phyloP scores from a whole-genome alignment of 2,797 vertebrate genomes.

The Rhinatrema bivittatum region DNA sequence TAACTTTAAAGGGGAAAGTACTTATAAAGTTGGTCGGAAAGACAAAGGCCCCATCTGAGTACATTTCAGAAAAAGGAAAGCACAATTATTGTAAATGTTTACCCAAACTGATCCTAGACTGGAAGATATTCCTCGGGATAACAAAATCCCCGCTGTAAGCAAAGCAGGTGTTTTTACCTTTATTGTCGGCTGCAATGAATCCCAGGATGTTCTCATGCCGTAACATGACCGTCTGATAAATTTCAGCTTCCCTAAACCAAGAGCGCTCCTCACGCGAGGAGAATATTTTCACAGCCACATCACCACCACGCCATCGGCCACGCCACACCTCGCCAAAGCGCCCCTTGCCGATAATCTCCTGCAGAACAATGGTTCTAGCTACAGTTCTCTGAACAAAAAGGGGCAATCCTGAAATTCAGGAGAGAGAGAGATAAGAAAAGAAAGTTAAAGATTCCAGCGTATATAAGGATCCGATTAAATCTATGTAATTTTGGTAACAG shows the following conservation, averaged over 20 bases:
- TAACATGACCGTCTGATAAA: slow-evolving; percentile 97
- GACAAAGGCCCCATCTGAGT: too few species aligned
- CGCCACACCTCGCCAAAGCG: slow-evolving; percentile 97
- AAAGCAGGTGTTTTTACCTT: too few species aligned
- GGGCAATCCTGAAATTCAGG: slow-evolving; percentile 79
- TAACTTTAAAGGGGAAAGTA: too few species aligned
- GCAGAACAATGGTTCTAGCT: slow-evolving; percentile 90
- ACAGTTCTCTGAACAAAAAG: slow-evolving; percentile 93
- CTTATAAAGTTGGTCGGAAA: too few species aligned
- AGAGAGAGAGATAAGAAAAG: rapidly evolving
- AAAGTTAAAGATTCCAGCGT: too few species aligned
- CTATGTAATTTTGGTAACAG: too few species aligned
- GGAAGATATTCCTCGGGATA: too few species aligned
- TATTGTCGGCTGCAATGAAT: slow-evolving; percentile 95
- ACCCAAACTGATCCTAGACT: too few species aligned
- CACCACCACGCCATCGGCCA: slow-evolving; percentile 89
- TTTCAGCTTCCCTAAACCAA: slow-evolving; percentile 96
- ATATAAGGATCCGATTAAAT: too few species aligned
- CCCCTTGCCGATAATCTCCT: slow-evolving; percentile 96
- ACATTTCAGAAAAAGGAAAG: too few species aligned
- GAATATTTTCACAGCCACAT: slow-evolving; percentile 97
- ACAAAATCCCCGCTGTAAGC: too few species aligned
- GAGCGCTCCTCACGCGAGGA: slow-evolving; percentile 95
- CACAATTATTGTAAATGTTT: too few species aligned
- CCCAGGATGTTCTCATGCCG: slow-evolving; percentile 96